These are phyloP conservation scores for Agonopterix alstromeriana DNA, from an alignment of 2,888 invertebrate genomes.

Conservation along the genomic window DNA sequence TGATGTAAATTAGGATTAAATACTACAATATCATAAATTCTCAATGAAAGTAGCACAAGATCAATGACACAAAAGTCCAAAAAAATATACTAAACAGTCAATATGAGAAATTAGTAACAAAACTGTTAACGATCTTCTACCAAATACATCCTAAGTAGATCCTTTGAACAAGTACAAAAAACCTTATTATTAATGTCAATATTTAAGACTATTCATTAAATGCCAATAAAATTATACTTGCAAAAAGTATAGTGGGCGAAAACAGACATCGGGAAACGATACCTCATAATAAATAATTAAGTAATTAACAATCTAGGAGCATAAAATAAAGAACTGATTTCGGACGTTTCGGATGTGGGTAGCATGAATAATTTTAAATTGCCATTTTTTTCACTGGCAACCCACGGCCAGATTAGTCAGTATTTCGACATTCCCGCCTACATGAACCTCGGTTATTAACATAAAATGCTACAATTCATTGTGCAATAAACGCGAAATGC, in stretches of 20 bases:
- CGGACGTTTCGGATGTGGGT: conserved; percentile 52
- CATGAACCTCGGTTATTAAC: conserved; percentile 58
- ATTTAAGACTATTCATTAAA: conserved; percentile 22
- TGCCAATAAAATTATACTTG: conserved; percentile 17
- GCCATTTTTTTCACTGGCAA: conserved; percentile 64
- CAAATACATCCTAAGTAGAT: conserved; percentile 22
- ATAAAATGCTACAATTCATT: conserved; percentile 72
- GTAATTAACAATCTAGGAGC: conserved; percentile 64
- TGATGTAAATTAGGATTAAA: too few species aligned
- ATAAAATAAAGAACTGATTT: conserved; percentile 56
- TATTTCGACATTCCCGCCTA: conserved; percentile 70
- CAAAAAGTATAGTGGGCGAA: conserved; percentile 38
- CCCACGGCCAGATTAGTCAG: conserved; percentile 73
- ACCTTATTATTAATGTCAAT: conserved; percentile 19
- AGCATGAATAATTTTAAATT: conserved; percentile 74
- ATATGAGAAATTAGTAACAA: conserved; percentile 35
- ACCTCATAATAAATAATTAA: conserved; percentile 51
- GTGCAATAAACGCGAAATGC: conserved; percentile 67
- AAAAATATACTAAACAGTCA: conserved; percentile 30
- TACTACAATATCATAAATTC: too few species aligned
- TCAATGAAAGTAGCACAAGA: conserved; percentile 6
- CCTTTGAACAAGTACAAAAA: conserved; percentile 11
- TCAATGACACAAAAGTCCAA: conserved; percentile 38
- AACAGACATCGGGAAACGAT: conserved; percentile 20
- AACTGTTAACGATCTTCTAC: conserved; percentile 32